Percentiles rank a stretch among this genome's conserved stretches.
These are phyloP conservation scores for Holocentrus rufus DNA, from an alignment of 2,797 vertebrate genomes.

Conservation along the genomic window DNA sequence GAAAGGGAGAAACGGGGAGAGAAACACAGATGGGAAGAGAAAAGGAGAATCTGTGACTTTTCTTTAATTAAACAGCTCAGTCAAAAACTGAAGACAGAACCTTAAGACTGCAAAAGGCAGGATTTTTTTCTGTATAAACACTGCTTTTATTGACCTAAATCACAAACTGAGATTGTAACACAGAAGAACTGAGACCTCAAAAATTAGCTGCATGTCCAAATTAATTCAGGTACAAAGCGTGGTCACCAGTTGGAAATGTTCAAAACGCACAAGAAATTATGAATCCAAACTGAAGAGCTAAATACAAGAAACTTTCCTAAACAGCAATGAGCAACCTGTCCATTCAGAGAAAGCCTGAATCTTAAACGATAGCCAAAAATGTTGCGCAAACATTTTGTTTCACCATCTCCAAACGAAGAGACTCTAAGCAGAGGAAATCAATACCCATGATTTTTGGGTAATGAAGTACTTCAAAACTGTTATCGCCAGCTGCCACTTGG, in stretches of 20 bases:
- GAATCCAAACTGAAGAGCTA: constrained; percentile 14
- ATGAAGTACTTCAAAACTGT: constrained; percentile 9
- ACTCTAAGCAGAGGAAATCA: not conserved
- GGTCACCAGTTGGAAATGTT: constrained; percentile 3
- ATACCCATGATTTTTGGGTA: not conserved
- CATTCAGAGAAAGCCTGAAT: constrained; percentile 25
- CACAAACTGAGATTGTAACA: not conserved
- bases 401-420: not conserved
- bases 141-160: not conserved
- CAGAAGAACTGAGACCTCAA: not conserved
- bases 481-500: not conserved
- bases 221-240: not conserved
- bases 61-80: not conserved
- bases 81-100: not conserved
- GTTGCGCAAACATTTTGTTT: not conserved
- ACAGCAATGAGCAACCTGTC: not conserved
- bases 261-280: constrained; percentile 6
- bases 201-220: constrained; percentile 15
- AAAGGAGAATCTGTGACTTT: not conserved
- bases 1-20: not conserved
- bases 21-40: constrained; percentile 21
- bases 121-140: not conserved
- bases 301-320: constrained; percentile 1
- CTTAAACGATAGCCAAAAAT: constrained; percentile 10
- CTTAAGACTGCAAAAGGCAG: not conserved